Evolutionary conservation across 2,888 invertebrate genomes (phyloP).

Genomic region (Ypsolopha sequella): DNA sequence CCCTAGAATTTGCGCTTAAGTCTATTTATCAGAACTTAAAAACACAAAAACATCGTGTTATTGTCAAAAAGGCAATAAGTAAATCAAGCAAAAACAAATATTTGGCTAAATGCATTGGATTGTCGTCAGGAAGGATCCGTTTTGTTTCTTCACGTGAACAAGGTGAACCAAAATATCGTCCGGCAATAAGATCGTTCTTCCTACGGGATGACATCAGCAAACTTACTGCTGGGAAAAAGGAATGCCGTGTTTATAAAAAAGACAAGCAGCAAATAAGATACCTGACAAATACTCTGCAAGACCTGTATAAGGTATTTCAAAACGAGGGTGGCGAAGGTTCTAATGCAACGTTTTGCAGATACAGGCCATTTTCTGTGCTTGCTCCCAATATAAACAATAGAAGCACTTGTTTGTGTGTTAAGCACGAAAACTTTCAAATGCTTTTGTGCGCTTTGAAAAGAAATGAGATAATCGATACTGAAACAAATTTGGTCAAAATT

Average conservation of each 20-base stretch:
- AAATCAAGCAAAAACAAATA: too few species aligned
- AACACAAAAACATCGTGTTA: too few species aligned
- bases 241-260: not conserved
- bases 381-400: not conserved
- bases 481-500: not conserved
- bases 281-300: constrained; percentile 1
- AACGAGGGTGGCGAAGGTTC: constrained; percentile 2
- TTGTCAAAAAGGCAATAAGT: too few species aligned
- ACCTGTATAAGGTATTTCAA: not conserved
- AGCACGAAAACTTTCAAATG: not conserved
- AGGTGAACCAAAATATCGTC: too few species aligned
- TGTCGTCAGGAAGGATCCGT: too few species aligned
- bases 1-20: too few species aligned
- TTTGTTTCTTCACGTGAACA: too few species aligned
- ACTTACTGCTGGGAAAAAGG: constrained; percentile 1
- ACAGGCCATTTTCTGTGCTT: constrained; percentile 2
- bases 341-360: not conserved
- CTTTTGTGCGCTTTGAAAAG: not conserved
- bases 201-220: constrained; percentile 1
- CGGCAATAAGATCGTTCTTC: not conserved
- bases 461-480: not conserved
- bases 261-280: constrained; percentile 4
- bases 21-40: too few species aligned
- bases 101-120: too few species aligned
- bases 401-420: not conserved